A percentile compares a stretch with the other conserved stretches of the same genome.
Conservation (phyloP, 1,140 invertebrate genomes). For the Gonatopus flavifemur region DNA sequence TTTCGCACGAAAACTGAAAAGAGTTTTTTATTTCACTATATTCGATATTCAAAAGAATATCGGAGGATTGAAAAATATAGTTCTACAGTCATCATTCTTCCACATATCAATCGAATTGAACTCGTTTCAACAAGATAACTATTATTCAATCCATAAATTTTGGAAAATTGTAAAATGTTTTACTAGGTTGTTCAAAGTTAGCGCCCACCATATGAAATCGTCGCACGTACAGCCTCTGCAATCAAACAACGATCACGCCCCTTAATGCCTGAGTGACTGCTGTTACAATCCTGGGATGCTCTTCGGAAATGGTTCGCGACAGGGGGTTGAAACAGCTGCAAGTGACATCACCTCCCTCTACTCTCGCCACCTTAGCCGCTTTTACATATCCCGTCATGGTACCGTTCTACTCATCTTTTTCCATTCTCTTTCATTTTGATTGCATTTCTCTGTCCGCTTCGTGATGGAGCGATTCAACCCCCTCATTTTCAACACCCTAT, state of each 20-base stretch:
- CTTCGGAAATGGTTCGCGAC: constrained; percentile 23
- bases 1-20: too few species aligned
- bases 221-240: constrained; percentile 25
- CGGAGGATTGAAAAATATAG: too few species aligned
- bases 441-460: constrained; percentile 2
- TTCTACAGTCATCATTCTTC: too few species aligned
- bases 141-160: too few species aligned
- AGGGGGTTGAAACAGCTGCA: constrained; percentile 40
- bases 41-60: too few species aligned
- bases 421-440: neutral
- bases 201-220: too few species aligned
- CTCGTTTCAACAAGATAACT: too few species aligned
- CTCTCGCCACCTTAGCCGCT: neutral
- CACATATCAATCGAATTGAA: too few species aligned
- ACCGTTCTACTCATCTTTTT: constrained; percentile 7
- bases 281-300: constrained; percentile 32
- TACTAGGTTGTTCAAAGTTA: too few species aligned
- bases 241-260: constrained; percentile 42
- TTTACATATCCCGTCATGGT: constrained; percentile 18
- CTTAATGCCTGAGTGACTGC: constrained; percentile 41
- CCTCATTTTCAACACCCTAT: constrained; percentile 19
- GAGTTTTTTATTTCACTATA: too few species aligned
- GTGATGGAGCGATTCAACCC: neutral
- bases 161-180: too few species aligned
- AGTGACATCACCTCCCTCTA: constrained; percentile 29